Base-by-base conservation (phyloP, 1,140 invertebrate species). In the Bradynema listronoti region DNA sequence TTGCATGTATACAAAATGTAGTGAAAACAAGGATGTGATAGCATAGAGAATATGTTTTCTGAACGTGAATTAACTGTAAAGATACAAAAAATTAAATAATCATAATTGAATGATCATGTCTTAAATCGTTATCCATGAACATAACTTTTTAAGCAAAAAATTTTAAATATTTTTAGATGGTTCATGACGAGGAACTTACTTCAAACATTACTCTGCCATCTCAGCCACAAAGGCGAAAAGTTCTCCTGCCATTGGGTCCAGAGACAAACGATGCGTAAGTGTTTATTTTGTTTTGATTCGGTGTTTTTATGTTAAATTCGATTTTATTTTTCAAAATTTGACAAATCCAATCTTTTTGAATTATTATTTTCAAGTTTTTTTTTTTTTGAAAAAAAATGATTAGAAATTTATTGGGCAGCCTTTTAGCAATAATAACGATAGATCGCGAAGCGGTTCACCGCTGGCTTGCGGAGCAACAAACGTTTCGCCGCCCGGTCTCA, bases 141-240 rank as follows among this genome's bases (percentile, higher is more conserved):
- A n/a, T n/a, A n/a, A n/a, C n/a, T n/a, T n/a, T n/a, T n/a, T n/a
- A n/a, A n/a, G n/a, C n/a, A n/a, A n/a, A n/a, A n/a, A n/a, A n/a
- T n/a, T n/a, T n/a, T n/a, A n/a, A n/a, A n/a, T n/a, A n/a, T n/a
- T 50, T 50, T 50, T 25, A 50, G 47, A 50, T 50, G 47, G 34
- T 50, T 25, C 47, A 32, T 46, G 66, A 68, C n/a, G 66, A 69
- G 33, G 58, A 63, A 29, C 32, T 68, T 16, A 68, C 66, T 30
- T 55, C 52, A 27, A 30, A 45, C 22, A 53, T 55, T 19, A 27
- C 52, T 14, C 22, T 55, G 33, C 52, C 52, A 4, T 55, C 33
- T 2, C 33, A 43, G n/a, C 52, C 52, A n/a, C 19, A 47, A 16
- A 30, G 52, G n/a, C n/a, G 52, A 63, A 58, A 61, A 25, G 56